Evolutionary conservation across 2,888 invertebrate species (phyloP), one percentile per base, ranked within the genome.

Genomic region (Scaptomyza tumidula): DNA sequence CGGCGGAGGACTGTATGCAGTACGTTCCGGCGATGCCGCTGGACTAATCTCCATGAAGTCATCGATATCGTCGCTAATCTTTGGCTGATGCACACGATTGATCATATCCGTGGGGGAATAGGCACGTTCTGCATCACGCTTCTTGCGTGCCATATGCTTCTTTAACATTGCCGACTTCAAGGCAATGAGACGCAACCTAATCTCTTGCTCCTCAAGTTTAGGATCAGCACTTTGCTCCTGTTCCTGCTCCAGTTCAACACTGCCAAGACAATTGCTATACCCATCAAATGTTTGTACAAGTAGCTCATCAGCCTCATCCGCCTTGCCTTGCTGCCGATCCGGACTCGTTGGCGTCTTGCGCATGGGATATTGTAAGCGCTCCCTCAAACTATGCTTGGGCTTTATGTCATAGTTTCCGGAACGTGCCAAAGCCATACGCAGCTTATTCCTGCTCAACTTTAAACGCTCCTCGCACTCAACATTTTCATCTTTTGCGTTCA

Each of bases 31-130:
- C 16, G 92, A 92, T 0, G 88, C 80, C 1, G 88, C 87, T 5
- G 92, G 92, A 78, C 92, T 92, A 6, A 91, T 90, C 55, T 91
- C 91, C 85, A 90, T 89, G 14, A 88, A 77, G 10, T 81, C 78
- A 57, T 89, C 85, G 31, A 88, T 86, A 3, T 75, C 74, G 29
- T 86, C 83, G 29, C 46, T 73, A 7, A 58, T 54, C 16, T 71
- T 72, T 9, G 81, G 75, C 59, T 53, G 62, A 29, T 79, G 84
- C 16, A 89, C 75, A 11, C 89, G 78, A 45, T 89, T 86, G 24
- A 91, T 89, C 74, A 92, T 91, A 70, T 92, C 92, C 3, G 92
- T 92, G 9, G 92, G 92, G 0, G 92, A 92, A 64, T 92, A 92
- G 1, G 92, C 92, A 3, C 89, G 80, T 39, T 90, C 90, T 0